phyloP scores from a whole-genome alignment of 2,888 invertebrate genomes.

The Saturnia pavonia region DNA sequence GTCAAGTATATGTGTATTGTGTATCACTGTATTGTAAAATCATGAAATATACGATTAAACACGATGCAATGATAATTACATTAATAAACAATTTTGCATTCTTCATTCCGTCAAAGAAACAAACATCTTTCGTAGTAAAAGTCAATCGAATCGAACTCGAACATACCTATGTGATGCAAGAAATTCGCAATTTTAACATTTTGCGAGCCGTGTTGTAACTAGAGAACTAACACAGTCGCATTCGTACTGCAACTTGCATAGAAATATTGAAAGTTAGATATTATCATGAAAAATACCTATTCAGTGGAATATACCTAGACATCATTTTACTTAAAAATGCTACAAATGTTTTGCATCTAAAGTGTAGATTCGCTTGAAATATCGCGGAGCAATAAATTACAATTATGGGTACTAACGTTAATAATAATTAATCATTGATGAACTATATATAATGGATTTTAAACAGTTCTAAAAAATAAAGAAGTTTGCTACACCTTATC shows the following conservation, averaged over 20 bases:
- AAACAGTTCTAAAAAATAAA: no score
- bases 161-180: slow-evolving; percentile 41
- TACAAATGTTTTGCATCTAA: not conserved
- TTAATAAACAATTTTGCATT: not conserved
- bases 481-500: no score
- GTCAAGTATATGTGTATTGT: not conserved
- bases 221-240: slow-evolving; percentile 10
- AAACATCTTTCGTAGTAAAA: not conserved
- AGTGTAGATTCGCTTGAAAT: not conserved
- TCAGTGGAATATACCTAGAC: slow-evolving; percentile 16
- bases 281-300: not conserved
- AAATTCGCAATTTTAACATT: slow-evolving; percentile 45
- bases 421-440: not conserved
- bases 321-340: slow-evolving; percentile 20
- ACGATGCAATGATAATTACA: not conserved
- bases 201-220: slow-evolving; percentile 28
- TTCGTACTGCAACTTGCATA: slow-evolving; percentile 26
- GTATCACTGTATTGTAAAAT: no score
- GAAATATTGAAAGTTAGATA: slow-evolving; percentile 24
- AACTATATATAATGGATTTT: not conserved
- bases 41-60: not conserved
- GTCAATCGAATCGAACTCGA: not conserved
- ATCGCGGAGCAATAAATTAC: not conserved
- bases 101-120: not conserved
- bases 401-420: not conserved